Percentiles rank a stretch among this genome's conserved stretches.
These are phyloP conservation scores for Ochlodes sylvanus DNA, from an alignment of 2,888 invertebrate genomes.

Conservation along the genomic window DNA sequence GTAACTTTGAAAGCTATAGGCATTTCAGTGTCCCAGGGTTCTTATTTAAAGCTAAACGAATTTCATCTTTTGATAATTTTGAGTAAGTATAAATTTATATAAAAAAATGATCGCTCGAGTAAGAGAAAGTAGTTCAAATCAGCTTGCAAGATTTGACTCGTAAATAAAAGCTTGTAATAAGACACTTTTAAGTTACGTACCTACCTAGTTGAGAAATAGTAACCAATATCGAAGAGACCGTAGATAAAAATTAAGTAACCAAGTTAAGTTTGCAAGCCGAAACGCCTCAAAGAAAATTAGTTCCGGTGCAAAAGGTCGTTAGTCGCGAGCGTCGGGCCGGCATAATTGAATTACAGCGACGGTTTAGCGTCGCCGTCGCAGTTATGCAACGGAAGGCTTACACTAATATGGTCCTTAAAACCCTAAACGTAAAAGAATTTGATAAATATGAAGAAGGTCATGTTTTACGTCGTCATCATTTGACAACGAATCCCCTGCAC, in stretches of 20 bases:
- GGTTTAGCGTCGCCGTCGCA: slow-evolving; percentile 54
- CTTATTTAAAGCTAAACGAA: too few relatives aligned
- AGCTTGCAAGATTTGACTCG: too few relatives aligned
- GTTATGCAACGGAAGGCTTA: slow-evolving; percentile 54
- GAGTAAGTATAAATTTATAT: too few relatives aligned
- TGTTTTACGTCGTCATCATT: neutral
- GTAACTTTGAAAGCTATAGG: too few relatives aligned
- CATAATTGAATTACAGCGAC: slow-evolving; percentile 76
- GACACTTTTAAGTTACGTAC: too few relatives aligned
- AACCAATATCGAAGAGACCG: neutral
- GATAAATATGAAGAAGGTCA: slow-evolving; percentile 9
- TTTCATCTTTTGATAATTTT: too few relatives aligned
- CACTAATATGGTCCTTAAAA: slow-evolving; percentile 49
- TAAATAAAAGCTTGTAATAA: too few relatives aligned
- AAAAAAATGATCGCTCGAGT: too few relatives aligned
- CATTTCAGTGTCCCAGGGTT: too few relatives aligned
- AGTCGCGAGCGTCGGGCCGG: slow-evolving; percentile 71
- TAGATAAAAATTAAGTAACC: slow-evolving; percentile 7
- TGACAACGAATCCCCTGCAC: too few relatives aligned
- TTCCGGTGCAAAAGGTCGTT: slow-evolving; percentile 67
- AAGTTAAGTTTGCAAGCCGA: slow-evolving; percentile 8
- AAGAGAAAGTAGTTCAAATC: too few relatives aligned
- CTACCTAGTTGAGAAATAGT: too few relatives aligned
- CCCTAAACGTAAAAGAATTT: slow-evolving; percentile 33
- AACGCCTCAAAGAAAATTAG: slow-evolving; percentile 24